Conservation (phyloP, 2,888 invertebrate genomes). For the Ichneumoninae sp. region DNA sequence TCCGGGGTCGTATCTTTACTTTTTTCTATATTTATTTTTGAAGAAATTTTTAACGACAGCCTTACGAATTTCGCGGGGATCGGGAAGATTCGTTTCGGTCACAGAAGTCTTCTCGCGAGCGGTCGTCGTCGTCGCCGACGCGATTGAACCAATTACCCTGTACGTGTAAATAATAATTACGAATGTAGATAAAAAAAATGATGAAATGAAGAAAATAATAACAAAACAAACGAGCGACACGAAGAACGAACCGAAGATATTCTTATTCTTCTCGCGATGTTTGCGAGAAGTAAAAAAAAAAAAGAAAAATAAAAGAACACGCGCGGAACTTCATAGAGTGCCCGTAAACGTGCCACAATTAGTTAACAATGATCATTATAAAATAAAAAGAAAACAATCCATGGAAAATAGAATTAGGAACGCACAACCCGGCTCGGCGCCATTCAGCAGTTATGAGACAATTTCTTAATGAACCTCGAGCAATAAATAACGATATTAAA, state of each 20-base stretch:
- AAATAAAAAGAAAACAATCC: slow-evolving; percentile 25
- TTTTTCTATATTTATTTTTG: slow-evolving; percentile 9
- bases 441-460: slow-evolving; percentile 56
- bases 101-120: slow-evolving; percentile 24
- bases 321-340: slow-evolving; percentile 17
- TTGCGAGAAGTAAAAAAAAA: slow-evolving; percentile 21
- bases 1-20: not conserved
- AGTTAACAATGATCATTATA: slow-evolving; percentile 15
- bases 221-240: slow-evolving; percentile 14
- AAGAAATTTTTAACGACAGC: not conserved
- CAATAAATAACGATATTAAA: slow-evolving; percentile 68
- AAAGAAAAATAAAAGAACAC: slow-evolving; percentile 5
- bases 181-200: slow-evolving; percentile 55
- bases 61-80: slow-evolving; percentile 32
- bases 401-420: slow-evolving; percentile 47
- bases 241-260: slow-evolving; percentile 24
- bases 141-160: slow-evolving; percentile 71
- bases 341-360: slow-evolving; percentile 7
- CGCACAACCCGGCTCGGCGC: slow-evolving; percentile 59
- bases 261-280: slow-evolving; percentile 16
- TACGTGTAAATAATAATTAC: slow-evolving; percentile 73
- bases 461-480: slow-evolving; percentile 65
- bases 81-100: slow-evolving; percentile 27
- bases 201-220: slow-evolving; percentile 56
- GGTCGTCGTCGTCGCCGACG: slow-evolving; percentile 32